Base-by-base conservation (phyloP, 2,113 vertebrate species). In the Cavia porcellus region DNA sequence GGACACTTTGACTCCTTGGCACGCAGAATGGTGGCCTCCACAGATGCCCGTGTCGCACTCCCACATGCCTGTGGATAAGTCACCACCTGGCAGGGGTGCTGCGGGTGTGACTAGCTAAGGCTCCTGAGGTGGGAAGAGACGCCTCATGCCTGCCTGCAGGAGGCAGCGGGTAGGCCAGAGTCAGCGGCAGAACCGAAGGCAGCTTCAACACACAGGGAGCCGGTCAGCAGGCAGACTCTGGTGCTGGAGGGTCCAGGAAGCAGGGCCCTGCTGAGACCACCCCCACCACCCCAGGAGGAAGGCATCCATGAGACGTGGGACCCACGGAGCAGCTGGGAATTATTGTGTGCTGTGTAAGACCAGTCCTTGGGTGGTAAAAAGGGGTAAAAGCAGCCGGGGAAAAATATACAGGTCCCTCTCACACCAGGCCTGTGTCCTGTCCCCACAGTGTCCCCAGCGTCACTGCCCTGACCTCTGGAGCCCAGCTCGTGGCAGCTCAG, bases 341-440 rank as follows among this genome's bases (percentile, higher is more conserved):
- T 52, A n/a, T 1, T 32, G 1, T 52, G 45, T 10, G 47, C 10
- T 25, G 19, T 20, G 42, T 35, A 15, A 92, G 77, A 86, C 22
- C 70, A 13, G 38, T 19, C 25, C 38, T 66, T 24, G 0, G 35
- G 50, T 0, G 4, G 61, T 2, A 3, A 45, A 1, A 3, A 45
- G 1, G 42, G 20, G 50, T 82, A 24, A 61, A 25, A 22, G 57
- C 50, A 30, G 55, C 32, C 32, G 5, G 0, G 24, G 57, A 11
- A 22, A 68, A 17, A 19, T 3, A 11, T 24, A 50, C 7, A 47
- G 6, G 28, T 35, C 25, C 52, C 20, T 14, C 52, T 64, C 25
- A 2, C 1, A 32, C 62, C 2, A 6, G 14, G 70, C 11, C 38
- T 20, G 2, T 1, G 5, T 52, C 28, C 28, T 14, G 11, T 42